phyloP scores from a whole-genome alignment of 2,888 invertebrate genomes.

The Drosophila setosimentum region DNA sequence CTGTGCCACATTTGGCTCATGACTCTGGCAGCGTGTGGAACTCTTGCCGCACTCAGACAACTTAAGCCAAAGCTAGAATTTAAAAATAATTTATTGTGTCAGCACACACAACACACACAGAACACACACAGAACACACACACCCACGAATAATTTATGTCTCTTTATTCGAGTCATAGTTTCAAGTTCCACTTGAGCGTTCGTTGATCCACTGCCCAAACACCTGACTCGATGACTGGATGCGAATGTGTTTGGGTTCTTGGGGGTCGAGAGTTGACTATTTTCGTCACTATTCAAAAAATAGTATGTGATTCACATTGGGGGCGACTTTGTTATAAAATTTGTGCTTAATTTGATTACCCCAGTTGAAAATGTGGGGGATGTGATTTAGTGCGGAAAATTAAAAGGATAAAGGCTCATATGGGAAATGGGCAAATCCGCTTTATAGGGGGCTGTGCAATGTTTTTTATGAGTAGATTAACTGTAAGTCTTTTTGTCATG shows the following conservation, averaged over 20 bases:
- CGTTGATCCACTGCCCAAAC: constrained; percentile 61
- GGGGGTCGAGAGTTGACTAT: constrained; percentile 20
- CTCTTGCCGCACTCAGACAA: constrained; percentile 15
- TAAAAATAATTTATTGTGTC: constrained; percentile 53
- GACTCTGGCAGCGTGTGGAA: constrained; percentile 53
- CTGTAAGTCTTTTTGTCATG: neutral
- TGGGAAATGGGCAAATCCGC: constrained; percentile 32
- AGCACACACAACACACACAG: constrained; percentile 15
- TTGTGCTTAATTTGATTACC: constrained; percentile 46
- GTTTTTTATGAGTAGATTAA: constrained; percentile 21
- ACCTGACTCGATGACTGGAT: constrained; percentile 34
- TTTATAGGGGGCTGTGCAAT: neutral
- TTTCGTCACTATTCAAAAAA: constrained; percentile 34
- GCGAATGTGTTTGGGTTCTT: constrained; percentile 16
- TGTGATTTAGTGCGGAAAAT: constrained; percentile 53
- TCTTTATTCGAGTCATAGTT: constrained; percentile 33
- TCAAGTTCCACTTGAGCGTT: constrained; percentile 29
- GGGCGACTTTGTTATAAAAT: constrained; percentile 9
- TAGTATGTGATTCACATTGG: constrained; percentile 20
- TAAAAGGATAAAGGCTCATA: constrained; percentile 37
- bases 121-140: constrained; percentile 11
- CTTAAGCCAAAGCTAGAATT: constrained; percentile 26
- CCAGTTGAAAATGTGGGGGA: constrained; percentile 3
- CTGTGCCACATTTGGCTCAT: constrained; percentile 65
- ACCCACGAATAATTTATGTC: constrained; percentile 11